Evolutionary conservation across 2,888 invertebrate genomes (phyloP).

Genomic region (Junonia oenone): DNA sequence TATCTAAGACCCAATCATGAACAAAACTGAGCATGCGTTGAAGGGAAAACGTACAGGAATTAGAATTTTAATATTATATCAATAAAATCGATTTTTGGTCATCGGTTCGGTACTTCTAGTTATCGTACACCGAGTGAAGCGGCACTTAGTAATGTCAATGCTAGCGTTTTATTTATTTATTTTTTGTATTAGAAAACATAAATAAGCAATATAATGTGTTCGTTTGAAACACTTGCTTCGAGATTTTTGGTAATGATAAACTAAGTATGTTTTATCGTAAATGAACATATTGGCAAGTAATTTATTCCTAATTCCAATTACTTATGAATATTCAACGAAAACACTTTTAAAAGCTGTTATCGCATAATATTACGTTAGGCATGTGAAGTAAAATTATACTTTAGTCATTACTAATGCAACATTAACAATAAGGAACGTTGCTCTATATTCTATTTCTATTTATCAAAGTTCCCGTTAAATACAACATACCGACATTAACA

Average conservation of each 20-base stretch:
- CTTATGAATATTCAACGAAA: neutral
- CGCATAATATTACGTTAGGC: neutral
- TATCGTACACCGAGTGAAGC: conserved; percentile 23
- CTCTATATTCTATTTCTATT: neutral
- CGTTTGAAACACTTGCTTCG: conserved; percentile 12
- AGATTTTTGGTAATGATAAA: conserved; percentile 6
- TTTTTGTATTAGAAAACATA: conserved; percentile 24
- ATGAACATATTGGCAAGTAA: neutral
- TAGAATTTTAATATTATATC: neutral
- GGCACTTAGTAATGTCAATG: conserved; percentile 23
- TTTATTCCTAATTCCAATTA: neutral
- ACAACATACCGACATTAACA: no score
- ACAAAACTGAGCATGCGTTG: conserved; percentile 27
- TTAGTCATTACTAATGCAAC: neutral
- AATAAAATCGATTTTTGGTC: conserved; percentile 25
- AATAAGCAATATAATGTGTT: conserved; percentile 21
- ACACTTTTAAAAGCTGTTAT: neutral
- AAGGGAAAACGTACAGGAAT: conserved; percentile 13
- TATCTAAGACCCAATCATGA: conserved; percentile 33
- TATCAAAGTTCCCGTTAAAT: neutral
- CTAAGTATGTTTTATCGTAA: conserved; percentile 1
- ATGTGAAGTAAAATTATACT: neutral
- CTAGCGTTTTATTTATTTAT: conserved; percentile 18
- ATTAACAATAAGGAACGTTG: neutral
- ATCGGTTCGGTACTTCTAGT: conserved; percentile 15